phyloP scores from a whole-genome alignment of 2,113 vertebrate genomes.

The Numida meleagris region DNA sequence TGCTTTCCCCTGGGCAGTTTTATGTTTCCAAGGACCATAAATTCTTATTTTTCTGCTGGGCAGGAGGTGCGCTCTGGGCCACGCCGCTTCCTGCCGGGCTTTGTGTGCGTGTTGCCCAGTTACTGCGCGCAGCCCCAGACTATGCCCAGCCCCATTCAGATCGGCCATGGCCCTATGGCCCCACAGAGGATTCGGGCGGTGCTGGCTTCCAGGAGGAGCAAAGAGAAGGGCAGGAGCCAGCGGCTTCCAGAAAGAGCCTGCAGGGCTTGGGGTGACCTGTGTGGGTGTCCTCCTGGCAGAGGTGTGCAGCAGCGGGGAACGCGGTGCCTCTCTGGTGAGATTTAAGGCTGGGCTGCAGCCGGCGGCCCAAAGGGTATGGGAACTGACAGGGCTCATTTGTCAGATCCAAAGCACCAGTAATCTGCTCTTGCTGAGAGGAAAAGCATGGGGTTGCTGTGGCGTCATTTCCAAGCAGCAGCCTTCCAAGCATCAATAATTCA shows the following conservation, averaged over 20 bases:
- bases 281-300: rapidly evolving
- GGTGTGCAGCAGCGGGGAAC: background rate
- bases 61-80: constrained; percentile 40
- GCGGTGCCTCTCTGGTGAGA: rapidly evolving
- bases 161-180: background rate
- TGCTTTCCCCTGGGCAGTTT: constrained; percentile 47
- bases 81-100: background rate
- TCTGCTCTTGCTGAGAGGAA: background rate
- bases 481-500: background rate
- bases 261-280: background rate
- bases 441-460: rapidly evolving
- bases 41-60: constrained; percentile 59
- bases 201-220: background rate
- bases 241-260: background rate
- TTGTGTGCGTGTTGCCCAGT: constrained; percentile 66
- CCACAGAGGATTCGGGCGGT: background rate
- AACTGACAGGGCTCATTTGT: background rate
- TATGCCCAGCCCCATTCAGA: constrained; percentile 29
- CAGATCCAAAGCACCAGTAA: background rate
- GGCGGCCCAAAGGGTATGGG: background rate
- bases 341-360: background rate
- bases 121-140: constrained; percentile 32
- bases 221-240: background rate
- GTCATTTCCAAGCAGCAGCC: background rate
- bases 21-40: constrained; percentile 70